phyloP scores from a whole-genome alignment of 2,797 vertebrate genomes.

The Parotocinclus haroldoi region DNA sequence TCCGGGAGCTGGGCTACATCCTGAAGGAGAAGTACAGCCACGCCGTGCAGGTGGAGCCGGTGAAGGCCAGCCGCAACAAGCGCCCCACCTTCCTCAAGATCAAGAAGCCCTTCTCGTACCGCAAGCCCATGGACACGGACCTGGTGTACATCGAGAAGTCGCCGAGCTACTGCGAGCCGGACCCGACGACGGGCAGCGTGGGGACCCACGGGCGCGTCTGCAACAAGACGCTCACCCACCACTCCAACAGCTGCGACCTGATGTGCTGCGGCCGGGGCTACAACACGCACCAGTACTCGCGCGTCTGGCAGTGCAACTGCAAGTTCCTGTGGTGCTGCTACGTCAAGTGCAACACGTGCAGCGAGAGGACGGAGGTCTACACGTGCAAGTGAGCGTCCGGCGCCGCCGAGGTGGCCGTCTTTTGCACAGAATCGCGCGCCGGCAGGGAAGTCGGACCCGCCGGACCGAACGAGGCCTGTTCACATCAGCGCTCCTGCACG shows the following conservation, averaged over 20 bases:
- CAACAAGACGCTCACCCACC: conserved; percentile 90
- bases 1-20: conserved; percentile 93
- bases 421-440: too few relatives aligned
- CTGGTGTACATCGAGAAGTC: conserved; percentile 96
- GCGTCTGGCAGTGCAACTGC: conserved; percentile 98
- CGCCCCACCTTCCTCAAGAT: conserved; percentile 95
- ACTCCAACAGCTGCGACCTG: conserved; percentile 88
- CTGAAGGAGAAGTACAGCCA: conserved; percentile 94
- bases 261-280: conserved; percentile 98
- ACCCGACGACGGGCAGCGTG: conserved; percentile 84
- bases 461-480: background rate
- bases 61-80: conserved; percentile 91
- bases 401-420: background rate
- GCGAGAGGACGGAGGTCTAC: conserved; percentile 94
- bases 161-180: conserved; percentile 95
- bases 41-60: conserved; percentile 89
- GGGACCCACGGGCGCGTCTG: conserved; percentile 94
- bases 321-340: conserved; percentile 99
- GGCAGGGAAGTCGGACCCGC: background rate
- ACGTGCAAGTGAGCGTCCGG: conserved; percentile 84
- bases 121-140: conserved; percentile 95
- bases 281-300: conserved; percentile 96
- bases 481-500: background rate
- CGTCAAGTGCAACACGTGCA: conserved; percentile 97
- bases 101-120: conserved; percentile 91